Evolutionary conservation across 1,140 invertebrate species (phyloP).

Genomic region (Acromyrmex echinatior): DNA sequence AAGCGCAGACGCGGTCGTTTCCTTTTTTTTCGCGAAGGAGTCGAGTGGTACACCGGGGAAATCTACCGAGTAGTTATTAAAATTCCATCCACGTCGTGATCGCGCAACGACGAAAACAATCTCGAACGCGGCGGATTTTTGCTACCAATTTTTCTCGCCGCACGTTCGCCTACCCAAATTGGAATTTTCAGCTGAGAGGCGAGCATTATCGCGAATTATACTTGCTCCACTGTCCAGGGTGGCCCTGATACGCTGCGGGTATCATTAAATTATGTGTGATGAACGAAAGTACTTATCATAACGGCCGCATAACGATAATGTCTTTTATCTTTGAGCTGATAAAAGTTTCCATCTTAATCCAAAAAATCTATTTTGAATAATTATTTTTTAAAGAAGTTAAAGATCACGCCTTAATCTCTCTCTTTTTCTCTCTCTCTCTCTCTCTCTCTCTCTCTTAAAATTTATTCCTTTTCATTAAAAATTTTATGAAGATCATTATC

Average conservation of each 20-base stretch:
- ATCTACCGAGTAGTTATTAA: constrained; percentile 75
- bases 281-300: constrained; percentile 21
- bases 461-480: not conserved
- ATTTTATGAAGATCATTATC: not conserved
- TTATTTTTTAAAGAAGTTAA: not conserved
- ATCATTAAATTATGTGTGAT: constrained; percentile 40
- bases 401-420: not conserved
- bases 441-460: not conserved
- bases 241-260: not conserved
- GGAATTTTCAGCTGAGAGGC: constrained; percentile 51
- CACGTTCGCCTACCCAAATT: constrained; percentile 50
- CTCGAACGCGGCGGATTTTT: constrained; percentile 64
- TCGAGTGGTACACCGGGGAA: constrained; percentile 70
- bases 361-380: constrained; percentile 1
- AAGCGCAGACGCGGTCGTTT: constrained; percentile 47
- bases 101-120: constrained; percentile 73
- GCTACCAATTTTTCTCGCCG: constrained; percentile 45
- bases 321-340: not conserved
- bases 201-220: constrained; percentile 61
- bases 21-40: constrained; percentile 26
- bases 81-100: constrained; percentile 74
- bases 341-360: not conserved
- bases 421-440: no score
- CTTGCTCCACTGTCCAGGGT: constrained; percentile 13
- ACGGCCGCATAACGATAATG: not conserved